Base-by-base conservation (phyloP, 2,888 invertebrate genomes). In the Rhingia rostrata region DNA sequence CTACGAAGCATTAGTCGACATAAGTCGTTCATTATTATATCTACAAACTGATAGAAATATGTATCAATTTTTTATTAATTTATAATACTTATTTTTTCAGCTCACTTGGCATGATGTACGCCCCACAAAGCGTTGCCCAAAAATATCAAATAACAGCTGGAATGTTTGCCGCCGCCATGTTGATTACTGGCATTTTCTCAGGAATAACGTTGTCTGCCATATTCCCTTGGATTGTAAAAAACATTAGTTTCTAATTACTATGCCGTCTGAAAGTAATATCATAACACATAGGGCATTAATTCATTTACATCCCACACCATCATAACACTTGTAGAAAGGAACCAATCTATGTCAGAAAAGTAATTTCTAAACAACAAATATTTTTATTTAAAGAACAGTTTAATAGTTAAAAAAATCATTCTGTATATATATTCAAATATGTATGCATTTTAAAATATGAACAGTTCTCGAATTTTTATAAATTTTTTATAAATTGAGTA, bases 81-180 rank as follows among this genome's bases (percentile, higher is more conserved):
- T 53, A 37, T 61, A 33, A 37, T 58, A 47, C 63, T 60, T n/a
- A 6, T 45, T 4, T 81, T 87, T 93, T 56, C 92, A 97, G 97
- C 86, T 90, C 92, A 5, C 87, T 92, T 74, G 92, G 90, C 14
- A 92, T 92, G 92, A 92, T 92, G 91, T 92, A 92, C 72, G 87
- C 92, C 6, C 92, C 92, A 10, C 89, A 90, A 86, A 94, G 93
- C 45, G 97, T 97, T 12, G 95, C 96, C n/a, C 94, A 95, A 0
- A 95, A 96, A 88, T 93, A 97, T 90, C 95, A 97, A 12, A 92
- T 95, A 0, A 95, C 95, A 0, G 99, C 99, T 0, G 99, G 99
- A 74, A 99, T 99, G 99, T 96, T 98, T 91, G 98, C 97, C 49
- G 98, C 97, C 0, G 98, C 99, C 22, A 95, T 95, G 88, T 93